Evolutionary conservation across 2,113 vertebrate species (phyloP), one percentile per base, ranked within the genome.

Genomic region (Bungarus multicinctus): DNA sequence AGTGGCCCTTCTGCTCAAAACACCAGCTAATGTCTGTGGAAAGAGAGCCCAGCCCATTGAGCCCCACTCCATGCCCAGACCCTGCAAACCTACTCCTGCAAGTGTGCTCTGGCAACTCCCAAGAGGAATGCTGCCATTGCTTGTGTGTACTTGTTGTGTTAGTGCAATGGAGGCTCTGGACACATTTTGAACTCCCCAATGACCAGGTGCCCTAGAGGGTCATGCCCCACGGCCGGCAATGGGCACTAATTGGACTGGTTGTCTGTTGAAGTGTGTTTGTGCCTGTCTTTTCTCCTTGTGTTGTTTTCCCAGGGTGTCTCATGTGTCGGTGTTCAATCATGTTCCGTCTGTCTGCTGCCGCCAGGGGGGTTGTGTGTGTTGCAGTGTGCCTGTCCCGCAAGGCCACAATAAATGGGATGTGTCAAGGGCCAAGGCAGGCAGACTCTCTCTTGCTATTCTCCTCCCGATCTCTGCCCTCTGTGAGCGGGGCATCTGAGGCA

Each of bases 331-430:
- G 94, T 95, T 96, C 97, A 94, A 34, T 54, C 85, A 94, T 93
- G 95, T 94, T 94, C 92, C 57, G 91, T 91, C 93, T 85, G 87
- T 94, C 96, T 30, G 95, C 18, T 91, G 89, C 95, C 0, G 60
- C 89, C 89, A 94, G 53, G 14, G 30, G 89, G 20, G 64, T 16
- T 89, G 23, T 3, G 94, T 43, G 94, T 93, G 89, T 95, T 95
- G 92, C 50, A 43, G 39, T 86, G 94, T 89, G 90, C 96, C 97
- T 95, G 94, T 96, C 96, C 96, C 95, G 95, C 93, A 47, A 93
- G 92, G 93, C 95, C 96, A 96, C 95, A 94, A 96, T 95, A 97
- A 97, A 97, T 96, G 96, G 97, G 97, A 96, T 95, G 1, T 95
- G 92, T 95, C 94, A 55, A 96, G 96, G 93, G 95, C 93, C 96